Evolutionary conservation across 35 echinoderm and acorn worm genomes (phyloP), one percentile per base, ranked within the genome.

Genomic region (Acanthaster planci): DNA sequence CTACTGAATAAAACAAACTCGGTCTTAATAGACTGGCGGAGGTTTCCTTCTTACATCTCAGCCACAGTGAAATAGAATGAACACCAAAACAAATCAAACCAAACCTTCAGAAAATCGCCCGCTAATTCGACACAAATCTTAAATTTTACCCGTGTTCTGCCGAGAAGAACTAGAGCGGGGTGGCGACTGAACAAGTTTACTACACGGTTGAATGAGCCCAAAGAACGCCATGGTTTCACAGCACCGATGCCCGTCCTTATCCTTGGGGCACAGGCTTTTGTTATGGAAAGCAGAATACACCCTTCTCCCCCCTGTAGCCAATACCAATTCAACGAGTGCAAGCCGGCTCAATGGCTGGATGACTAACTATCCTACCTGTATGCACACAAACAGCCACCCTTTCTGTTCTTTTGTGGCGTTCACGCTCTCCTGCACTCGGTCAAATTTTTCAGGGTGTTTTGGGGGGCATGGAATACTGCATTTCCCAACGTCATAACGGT

Each of bases 261-360:
- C 22, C 64, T 72, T 15, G 34, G 64, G 26, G 4, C 22, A 27
- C 10, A 14, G 2, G 4, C 4, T 47, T 72, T 72, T 72, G 64
- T 72, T 72, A 72, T 72, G 64, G 64, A 72, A 72, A 72, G 22
- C 14, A 31, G 23, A 21, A 72, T 72, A 72, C 64, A 72, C 64
- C 64, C 64, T 34, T 72, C 34, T 72, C 18, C 64, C 18, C 64
- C 64, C 30, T 72, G 22, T 29, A 26, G 34, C 29, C 7, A 34
- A 23, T 26, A 26, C 64, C 64, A 26, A 31, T 72, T 72, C 64
- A 72, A 34, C 64, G 9, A 29, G 64, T 72, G 64, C 30, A 31
- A 34, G 64, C 64, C 30, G 64, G 14, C 26, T 72, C 2, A 72
- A 47, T 6, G 12, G 42, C 4, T 47, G 26, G 64, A 72, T 72